A percentile compares a stretch with the other conserved stretches of the same genome.
Evolutionary conservation across 2,113 vertebrate species (phyloP).

Genomic region (Peromyscus leucopus): DNA sequence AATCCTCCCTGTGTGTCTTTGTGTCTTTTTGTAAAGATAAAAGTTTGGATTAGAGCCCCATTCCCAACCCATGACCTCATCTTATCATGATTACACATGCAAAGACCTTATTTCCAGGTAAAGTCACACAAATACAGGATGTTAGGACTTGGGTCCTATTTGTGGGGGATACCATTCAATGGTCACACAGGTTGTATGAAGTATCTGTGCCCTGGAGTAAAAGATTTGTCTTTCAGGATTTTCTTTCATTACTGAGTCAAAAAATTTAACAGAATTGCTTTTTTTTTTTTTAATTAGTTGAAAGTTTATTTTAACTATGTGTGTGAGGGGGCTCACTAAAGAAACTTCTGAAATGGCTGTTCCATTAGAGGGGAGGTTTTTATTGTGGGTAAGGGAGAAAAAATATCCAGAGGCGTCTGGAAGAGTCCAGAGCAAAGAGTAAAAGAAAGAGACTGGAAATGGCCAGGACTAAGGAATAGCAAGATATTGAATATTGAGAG

Average conservation of each 20-base stretch:
- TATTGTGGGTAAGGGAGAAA: background rate
- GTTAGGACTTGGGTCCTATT: background rate
- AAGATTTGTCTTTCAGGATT: conserved; percentile 30
- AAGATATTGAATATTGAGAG: background rate
- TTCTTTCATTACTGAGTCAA: conserved; percentile 3
- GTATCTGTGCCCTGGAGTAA: background rate
- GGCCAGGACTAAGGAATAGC: background rate
- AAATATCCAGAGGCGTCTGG: background rate
- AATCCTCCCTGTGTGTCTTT: background rate
- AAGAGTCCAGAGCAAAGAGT: background rate
- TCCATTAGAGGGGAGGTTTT: background rate
- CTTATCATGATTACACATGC: background rate
- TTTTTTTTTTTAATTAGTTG: background rate
- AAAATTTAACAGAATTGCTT: conserved; percentile 31
- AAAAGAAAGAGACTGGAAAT: background rate
- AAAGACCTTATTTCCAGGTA: conserved; percentile 12
- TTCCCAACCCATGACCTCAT: background rate
- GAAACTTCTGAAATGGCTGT: background rate
- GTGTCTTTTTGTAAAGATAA: conserved; percentile 15
- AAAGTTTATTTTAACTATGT: conserved; percentile 40
- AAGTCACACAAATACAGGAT: background rate
- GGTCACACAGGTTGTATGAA: background rate
- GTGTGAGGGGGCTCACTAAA: background rate
- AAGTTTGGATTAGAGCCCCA: background rate
- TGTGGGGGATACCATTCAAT: background rate